A percentile compares a stretch with the other conserved stretches of the same genome.
Evolutionary conservation across 2,888 invertebrate genomes (phyloP).

Genomic region (Cactoblastis cactorum): DNA sequence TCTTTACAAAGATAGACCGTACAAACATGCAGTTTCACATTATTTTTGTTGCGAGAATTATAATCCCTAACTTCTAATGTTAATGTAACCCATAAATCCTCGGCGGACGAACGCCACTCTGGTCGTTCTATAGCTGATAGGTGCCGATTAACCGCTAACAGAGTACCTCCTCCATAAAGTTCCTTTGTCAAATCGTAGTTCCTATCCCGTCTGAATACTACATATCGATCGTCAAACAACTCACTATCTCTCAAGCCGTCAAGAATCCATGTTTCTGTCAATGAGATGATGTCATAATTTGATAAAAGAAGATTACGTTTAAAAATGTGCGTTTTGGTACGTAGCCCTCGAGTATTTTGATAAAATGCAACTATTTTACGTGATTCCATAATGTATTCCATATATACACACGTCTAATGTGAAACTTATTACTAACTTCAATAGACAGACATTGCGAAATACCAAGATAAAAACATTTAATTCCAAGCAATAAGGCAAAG

Average conservation of each 20-base stretch:
- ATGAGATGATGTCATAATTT: constrained; percentile 4
- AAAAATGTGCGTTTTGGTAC: constrained; percentile 9
- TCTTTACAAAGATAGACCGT: not conserved
- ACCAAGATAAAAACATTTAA: too few relatives aligned
- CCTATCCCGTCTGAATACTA: constrained; percentile 9
- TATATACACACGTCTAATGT: not conserved
- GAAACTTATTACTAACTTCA: not conserved
- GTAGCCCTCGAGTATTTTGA: constrained; percentile 11
- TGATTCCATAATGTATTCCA: not conserved
- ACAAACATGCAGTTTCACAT: not conserved
- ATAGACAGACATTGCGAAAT: too few relatives aligned
- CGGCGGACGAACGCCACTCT: constrained; percentile 1
- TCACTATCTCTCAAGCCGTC: not conserved
- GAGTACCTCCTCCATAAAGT: not conserved
- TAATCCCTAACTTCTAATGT: not conserved
- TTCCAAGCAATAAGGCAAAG: too few relatives aligned
- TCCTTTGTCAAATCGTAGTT: not conserved
- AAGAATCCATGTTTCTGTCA: constrained; percentile 5
- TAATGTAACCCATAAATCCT: not conserved
- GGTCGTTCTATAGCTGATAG: not conserved
- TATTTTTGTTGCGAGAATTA: not conserved
- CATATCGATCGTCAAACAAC: constrained; percentile 7
- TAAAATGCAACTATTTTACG: not conserved
- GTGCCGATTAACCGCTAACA: not conserved
- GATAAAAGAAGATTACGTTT: constrained; percentile 5